phyloP scores from a whole-genome alignment of 2,797 vertebrate species.

The Prunella strophiata region DNA sequence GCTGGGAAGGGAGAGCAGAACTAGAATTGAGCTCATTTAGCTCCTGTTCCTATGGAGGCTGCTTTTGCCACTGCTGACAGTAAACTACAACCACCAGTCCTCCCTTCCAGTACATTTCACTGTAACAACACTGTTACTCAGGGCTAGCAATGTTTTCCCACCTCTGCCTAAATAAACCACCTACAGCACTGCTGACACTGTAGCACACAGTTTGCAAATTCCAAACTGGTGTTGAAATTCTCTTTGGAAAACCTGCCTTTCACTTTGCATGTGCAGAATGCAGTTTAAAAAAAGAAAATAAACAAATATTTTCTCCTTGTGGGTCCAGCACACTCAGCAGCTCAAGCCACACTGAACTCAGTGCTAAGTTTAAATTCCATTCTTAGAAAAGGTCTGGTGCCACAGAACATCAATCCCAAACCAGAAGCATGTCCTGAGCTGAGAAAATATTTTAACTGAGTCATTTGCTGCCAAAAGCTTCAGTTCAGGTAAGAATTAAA shows the following conservation, averaged over 20 bases:
- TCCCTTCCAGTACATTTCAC: neutral
- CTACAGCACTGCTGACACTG: neutral
- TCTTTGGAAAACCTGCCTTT: neutral
- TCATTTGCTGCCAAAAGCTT: neutral
- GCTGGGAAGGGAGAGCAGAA: neutral
- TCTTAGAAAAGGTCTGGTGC: neutral
- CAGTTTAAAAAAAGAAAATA: neutral
- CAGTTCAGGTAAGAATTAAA: slow-evolving; percentile 1
- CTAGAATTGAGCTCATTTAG: neutral
- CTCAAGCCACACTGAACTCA: neutral
- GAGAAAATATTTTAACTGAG: neutral
- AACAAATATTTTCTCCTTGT: neutral
- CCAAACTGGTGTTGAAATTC: neutral
- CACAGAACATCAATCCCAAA: neutral
- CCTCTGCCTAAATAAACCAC: neutral
- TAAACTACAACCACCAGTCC: neutral
- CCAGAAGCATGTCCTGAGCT: neutral
- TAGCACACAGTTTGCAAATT: neutral
- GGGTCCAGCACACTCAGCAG: neutral
- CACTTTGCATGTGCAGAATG: neutral
- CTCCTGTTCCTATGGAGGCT: neutral
- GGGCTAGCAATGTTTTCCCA: neutral
- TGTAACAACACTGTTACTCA: neutral
- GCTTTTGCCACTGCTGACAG: neutral
- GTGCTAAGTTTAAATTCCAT: neutral